A percentile compares a stretch with the other conserved stretches of the same genome.
Evolutionary conservation across 2,888 invertebrate species (phyloP).

Genomic region (Cantharis flavilabris): DNA sequence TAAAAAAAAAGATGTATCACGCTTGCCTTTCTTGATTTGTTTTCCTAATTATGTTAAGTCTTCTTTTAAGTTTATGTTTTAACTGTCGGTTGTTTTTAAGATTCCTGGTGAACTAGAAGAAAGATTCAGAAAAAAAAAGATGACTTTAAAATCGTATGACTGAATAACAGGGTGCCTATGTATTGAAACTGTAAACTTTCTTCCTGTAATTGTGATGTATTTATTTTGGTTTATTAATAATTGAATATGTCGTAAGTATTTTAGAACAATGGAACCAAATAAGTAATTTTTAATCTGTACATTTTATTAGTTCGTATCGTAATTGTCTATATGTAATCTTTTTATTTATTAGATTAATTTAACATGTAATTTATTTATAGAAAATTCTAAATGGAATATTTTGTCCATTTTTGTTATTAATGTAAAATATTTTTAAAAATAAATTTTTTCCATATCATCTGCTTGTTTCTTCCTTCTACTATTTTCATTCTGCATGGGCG

Average conservation of each 20-base stretch:
- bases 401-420: neutral
- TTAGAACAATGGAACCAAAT: conserved; percentile 26
- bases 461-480: neutral
- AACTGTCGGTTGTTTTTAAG: conserved; percentile 54
- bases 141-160: conserved; percentile 32
- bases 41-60: neutral
- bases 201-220: conserved; percentile 35
- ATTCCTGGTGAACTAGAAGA: conserved; percentile 65
- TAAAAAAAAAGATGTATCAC: neutral
- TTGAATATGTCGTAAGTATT: conserved; percentile 14
- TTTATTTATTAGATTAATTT: neutral
- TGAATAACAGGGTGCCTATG: conserved; percentile 37
- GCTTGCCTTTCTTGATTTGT: neutral
- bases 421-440: conserved; percentile 1
- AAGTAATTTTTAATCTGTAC: neutral
- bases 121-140: conserved; percentile 56
- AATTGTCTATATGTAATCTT: neutral
- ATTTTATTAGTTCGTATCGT: neutral
- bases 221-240: conserved; percentile 6
- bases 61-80: neutral
- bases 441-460: neutral
- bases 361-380: neutral
- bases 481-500: neutral
- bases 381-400: neutral
- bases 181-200: conserved; percentile 24